Conservation (phyloP, 2,797 vertebrate species). For the Margarornis squamiger region DNA sequence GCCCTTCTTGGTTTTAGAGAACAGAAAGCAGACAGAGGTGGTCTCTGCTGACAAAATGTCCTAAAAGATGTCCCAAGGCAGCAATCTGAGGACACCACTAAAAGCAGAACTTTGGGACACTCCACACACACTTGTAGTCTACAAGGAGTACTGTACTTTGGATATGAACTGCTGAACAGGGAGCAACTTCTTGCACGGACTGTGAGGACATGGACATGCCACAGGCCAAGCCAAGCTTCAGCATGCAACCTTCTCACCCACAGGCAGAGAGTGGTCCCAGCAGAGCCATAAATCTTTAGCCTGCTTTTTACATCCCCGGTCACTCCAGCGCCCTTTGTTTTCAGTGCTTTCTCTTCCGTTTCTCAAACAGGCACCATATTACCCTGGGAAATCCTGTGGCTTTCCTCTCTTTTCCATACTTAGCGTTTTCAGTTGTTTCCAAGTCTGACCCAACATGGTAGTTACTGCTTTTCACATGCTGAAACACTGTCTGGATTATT, state of each 20-base stretch:
- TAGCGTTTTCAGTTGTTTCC: neutral
- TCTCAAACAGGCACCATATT: neutral
- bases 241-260: neutral
- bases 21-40: neutral
- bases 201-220: neutral
- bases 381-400: slow-evolving; percentile 32
- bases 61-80: slow-evolving; percentile 1
- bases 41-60: neutral
- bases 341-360: neutral
- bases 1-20: neutral
- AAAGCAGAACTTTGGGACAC: neutral
- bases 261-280: slow-evolving; percentile 3
- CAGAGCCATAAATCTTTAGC: neutral
- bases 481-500: neutral
- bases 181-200: neutral
- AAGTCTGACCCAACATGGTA: neutral
- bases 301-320: neutral
- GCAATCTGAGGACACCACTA: accelerated
- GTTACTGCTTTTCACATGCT: slow-evolving; percentile 6
- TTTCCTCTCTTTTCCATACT: slow-evolving; percentile 16
- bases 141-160: neutral
- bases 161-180: neutral
- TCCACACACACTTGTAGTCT: neutral
- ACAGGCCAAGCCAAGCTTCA: neutral
- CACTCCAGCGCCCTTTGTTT: neutral